These are phyloP conservation scores for Stratiomys singularior DNA, from an alignment of 2,888 invertebrate genomes.

Conservation along the genomic window DNA sequence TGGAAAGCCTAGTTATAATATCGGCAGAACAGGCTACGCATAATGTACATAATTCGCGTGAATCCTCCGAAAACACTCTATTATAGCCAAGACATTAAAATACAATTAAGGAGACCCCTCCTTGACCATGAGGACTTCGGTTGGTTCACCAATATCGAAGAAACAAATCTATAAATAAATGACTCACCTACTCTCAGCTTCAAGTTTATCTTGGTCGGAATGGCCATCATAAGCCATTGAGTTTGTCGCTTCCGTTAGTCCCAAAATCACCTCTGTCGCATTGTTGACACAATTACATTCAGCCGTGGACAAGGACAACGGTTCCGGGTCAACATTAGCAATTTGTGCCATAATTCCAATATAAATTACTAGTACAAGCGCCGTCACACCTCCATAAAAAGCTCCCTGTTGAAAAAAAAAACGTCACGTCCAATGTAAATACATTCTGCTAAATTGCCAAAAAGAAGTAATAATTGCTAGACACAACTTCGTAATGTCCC, in stretches of 20 bases:
- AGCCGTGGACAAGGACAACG: slow-evolving; percentile 58
- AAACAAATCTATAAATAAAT: slow-evolving; percentile 1
- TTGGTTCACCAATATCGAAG: not conserved
- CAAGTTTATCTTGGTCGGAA: not conserved
- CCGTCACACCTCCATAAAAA: slow-evolving; percentile 62
- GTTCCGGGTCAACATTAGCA: slow-evolving; percentile 56
- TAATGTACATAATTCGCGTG: not conserved
- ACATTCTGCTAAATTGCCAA: too few species aligned
- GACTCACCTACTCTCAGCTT: slow-evolving; percentile 6
- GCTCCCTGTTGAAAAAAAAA: slow-evolving; percentile 57
- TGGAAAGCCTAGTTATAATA: too few species aligned
- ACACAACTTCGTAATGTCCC: not conserved
- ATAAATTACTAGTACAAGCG: slow-evolving; percentile 62
- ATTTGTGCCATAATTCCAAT: slow-evolving; percentile 64
- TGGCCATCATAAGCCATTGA: not conserved
- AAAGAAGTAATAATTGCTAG: not conserved
- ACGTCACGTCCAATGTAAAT: too few species aligned
- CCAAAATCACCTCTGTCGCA: not conserved
- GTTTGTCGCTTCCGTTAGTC: not conserved
- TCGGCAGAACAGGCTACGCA: too few species aligned
- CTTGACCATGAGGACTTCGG: not conserved
- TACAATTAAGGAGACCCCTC: slow-evolving; percentile 1
- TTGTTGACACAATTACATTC: slow-evolving; percentile 61
- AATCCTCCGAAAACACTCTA: not conserved
- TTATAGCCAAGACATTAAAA: not conserved